Evolutionary conservation across 2,113 vertebrate species (phyloP).

Genomic region (Tretioscincus oriximinensis): DNA sequence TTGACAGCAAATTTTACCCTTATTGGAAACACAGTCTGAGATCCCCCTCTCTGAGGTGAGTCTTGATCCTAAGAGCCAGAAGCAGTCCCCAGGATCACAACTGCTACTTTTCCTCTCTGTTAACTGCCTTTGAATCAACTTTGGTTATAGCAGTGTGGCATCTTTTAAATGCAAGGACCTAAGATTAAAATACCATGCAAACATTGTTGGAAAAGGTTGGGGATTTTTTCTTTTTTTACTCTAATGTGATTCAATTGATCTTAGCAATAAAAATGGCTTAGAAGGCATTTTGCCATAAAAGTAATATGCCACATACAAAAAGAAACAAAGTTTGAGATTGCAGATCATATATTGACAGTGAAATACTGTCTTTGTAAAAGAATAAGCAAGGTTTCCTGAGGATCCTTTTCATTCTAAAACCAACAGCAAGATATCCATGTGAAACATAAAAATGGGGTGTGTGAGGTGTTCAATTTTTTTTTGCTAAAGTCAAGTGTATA

Average conservation of each 20-base stretch:
- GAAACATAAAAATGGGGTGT: not conserved
- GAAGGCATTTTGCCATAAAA: slow-evolving; percentile 70
- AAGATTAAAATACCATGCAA: slow-evolving; percentile 36
- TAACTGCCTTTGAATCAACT: slow-evolving; percentile 22
- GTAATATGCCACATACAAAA: slow-evolving; percentile 72
- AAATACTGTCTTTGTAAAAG: slow-evolving; percentile 57
- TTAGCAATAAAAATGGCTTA: slow-evolving; percentile 68
- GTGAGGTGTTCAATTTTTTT: not conserved
- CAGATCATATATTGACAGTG: slow-evolving; percentile 74
- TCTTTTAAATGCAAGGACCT: slow-evolving; percentile 45
- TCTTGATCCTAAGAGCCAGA: too few relatives aligned
- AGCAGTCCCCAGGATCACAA: too few relatives aligned
- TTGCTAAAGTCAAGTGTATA: slow-evolving; percentile 13
- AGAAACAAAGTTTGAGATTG: slow-evolving; percentile 72
- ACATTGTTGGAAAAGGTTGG: slow-evolving; percentile 47
- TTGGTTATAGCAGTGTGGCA: slow-evolving; percentile 44
- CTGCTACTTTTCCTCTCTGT: not conserved
- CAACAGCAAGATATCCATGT: slow-evolving; percentile 39
- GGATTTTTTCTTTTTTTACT: slow-evolving; percentile 31
- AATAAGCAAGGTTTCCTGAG: slow-evolving; percentile 54
- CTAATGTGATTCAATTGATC: slow-evolving; percentile 65
- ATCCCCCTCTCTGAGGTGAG: too few relatives aligned
- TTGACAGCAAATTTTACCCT: too few relatives aligned
- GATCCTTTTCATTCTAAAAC: slow-evolving; percentile 56
- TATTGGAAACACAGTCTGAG: too few relatives aligned